These are phyloP conservation scores for Athene cunicularia DNA, from an alignment of 2,113 vertebrate species.

Conservation along the genomic window DNA sequence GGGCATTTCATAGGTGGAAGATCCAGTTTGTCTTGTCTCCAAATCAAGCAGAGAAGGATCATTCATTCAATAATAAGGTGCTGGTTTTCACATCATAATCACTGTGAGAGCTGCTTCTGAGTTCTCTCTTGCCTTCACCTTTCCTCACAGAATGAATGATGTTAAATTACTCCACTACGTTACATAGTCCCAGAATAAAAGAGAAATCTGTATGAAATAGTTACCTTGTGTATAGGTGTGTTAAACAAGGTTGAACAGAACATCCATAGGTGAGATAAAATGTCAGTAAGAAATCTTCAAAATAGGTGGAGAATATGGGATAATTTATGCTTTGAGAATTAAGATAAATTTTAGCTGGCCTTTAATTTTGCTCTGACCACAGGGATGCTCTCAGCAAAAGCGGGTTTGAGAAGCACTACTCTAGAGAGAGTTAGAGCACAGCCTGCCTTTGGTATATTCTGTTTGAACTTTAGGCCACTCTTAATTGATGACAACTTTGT, in stretches of 20 bases:
- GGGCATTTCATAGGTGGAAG: neutral
- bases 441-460: neutral
- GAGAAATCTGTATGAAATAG: neutral
- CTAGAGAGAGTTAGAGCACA: neutral
- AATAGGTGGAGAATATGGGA: neutral
- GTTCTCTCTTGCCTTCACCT: neutral
- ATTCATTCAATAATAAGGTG: neutral
- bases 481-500: neutral
- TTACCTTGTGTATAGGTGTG: neutral
- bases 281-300: neutral
- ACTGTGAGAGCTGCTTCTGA: neutral
- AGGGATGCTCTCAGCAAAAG: neutral
- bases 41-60: neutral
- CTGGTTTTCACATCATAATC: neutral
- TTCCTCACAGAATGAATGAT: neutral
- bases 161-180: neutral
- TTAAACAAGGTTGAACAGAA: neutral
- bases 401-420: neutral
- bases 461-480: neutral
- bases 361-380: neutral
- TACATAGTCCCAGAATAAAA: neutral
- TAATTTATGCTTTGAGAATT: neutral
- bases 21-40: neutral
- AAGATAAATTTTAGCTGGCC: neutral
- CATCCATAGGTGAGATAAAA: neutral